Conservation (phyloP, 2,888 invertebrate genomes). For the Subacronicta megacephala region DNA sequence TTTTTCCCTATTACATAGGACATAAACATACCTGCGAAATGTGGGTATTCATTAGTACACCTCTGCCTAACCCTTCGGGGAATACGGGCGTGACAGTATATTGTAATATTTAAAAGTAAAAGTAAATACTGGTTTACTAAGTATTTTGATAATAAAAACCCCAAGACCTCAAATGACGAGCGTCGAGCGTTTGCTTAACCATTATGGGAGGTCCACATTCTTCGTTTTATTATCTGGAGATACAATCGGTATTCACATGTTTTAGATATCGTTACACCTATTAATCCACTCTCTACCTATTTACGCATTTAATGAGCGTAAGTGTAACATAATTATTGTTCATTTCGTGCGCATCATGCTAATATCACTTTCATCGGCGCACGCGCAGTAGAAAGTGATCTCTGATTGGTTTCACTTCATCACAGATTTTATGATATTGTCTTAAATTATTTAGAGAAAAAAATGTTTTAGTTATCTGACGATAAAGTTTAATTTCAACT, state of each 20-base stretch:
- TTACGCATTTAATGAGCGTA: slow-evolving; percentile 39
- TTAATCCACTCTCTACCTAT: slow-evolving; percentile 43
- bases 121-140: no score
- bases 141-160: no score
- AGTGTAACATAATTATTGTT: slow-evolving; percentile 48
- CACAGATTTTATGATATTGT: slow-evolving; percentile 40
- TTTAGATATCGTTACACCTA: slow-evolving; percentile 11
- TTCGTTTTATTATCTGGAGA: not conserved
- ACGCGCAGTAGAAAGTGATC: slow-evolving; percentile 66
- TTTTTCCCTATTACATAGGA: no score
- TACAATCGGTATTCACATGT: slow-evolving; percentile 7
- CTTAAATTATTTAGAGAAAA: slow-evolving; percentile 13
- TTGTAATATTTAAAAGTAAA: no score
- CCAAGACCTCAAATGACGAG: no score
- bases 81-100: no score
- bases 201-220: no score
- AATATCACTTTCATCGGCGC: slow-evolving; percentile 65
- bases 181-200: no score
- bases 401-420: slow-evolving; percentile 59
- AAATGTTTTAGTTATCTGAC: not conserved
- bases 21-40: no score
- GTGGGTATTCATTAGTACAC: no score
- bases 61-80: no score
- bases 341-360: slow-evolving; percentile 63
- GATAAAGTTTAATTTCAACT: slow-evolving; percentile 25